phyloP scores from a whole-genome alignment of 2,888 invertebrate species.

The Amitus sp. region DNA sequence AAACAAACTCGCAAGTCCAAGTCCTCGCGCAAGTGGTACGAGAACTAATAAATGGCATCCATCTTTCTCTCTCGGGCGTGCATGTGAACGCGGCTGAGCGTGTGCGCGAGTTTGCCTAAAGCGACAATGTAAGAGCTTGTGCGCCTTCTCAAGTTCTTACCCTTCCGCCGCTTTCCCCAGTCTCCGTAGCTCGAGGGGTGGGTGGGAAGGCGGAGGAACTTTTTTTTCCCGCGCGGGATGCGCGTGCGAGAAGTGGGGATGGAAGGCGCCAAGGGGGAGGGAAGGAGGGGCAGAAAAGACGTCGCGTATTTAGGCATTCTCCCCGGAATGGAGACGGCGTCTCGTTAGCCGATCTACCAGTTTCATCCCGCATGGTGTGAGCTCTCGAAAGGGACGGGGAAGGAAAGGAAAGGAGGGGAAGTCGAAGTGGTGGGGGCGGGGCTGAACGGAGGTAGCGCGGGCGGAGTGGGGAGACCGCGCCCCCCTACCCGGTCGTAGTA shows the following conservation, averaged over 20 bases:
- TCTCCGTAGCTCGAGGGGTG: constrained; percentile 23
- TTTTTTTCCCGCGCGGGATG: constrained; percentile 25
- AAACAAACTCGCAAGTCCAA: no score
- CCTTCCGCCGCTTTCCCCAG: constrained; percentile 39
- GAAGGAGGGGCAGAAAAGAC: constrained; percentile 40
- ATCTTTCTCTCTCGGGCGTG: constrained; percentile 5
- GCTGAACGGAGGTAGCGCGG: constrained; percentile 47
- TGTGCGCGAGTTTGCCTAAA: constrained; percentile 43
- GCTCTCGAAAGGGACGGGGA: constrained; percentile 24
- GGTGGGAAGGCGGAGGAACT: constrained; percentile 39
- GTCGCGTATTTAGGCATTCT: constrained; percentile 58
- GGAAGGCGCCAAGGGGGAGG: constrained; percentile 27
- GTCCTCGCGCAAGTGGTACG: no score
- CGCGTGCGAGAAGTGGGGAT: constrained; percentile 25
- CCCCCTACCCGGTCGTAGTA: constrained; percentile 26
- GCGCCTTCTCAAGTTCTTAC: constrained; percentile 45
- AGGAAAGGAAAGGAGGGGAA: no score
- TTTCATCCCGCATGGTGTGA: constrained; percentile 35
- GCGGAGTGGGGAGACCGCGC: constrained; percentile 44
- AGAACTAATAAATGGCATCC: no score
- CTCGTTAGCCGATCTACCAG: constrained; percentile 58
- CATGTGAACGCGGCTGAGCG: constrained; percentile 22
- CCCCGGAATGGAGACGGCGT: constrained; percentile 56
- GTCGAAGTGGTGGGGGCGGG: constrained; percentile 48
- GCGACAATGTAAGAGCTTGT: constrained; percentile 51